phyloP scores from a whole-genome alignment of 1,140 invertebrate genomes.

The Aradophagus sp. region DNA sequence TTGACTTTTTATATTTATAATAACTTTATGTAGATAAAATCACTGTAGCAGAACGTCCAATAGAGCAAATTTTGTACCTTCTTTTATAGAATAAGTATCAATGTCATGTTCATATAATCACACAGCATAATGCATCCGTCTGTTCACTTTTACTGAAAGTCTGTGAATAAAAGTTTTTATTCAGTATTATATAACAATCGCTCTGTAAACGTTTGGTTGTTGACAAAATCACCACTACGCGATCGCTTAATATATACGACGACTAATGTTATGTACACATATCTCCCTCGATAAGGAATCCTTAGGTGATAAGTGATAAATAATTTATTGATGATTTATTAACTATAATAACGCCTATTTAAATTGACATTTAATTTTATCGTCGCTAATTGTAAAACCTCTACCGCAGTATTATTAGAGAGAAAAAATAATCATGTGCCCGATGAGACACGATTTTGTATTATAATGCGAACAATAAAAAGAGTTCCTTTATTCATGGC shows the following conservation, averaged over 20 bases:
- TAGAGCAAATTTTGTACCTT: too few species aligned
- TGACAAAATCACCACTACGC: conserved; percentile 9
- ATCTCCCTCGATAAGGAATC: conserved; percentile 36
- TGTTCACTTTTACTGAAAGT: too few species aligned
- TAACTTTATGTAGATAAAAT: too few species aligned
- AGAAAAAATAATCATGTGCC: conserved; percentile 49
- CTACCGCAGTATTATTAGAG: conserved; percentile 73
- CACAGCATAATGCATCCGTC: too few species aligned
- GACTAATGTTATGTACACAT: conserved; percentile 39
- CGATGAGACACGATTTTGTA: conserved; percentile 59
- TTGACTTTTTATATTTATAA: too few species aligned
- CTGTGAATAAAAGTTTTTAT: too few species aligned
- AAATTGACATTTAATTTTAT: conserved; percentile 69
- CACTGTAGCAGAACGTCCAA: too few species aligned
- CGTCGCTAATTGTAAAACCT: conserved; percentile 68
- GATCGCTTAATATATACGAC: conserved; percentile 4
- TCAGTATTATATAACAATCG: neutral
- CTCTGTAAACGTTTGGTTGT: conserved; percentile 3
- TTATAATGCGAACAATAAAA: conserved; percentile 73
- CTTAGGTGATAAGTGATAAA: conserved; percentile 57
- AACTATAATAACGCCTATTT: conserved; percentile 66
- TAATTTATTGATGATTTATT: too few species aligned
- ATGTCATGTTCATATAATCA: too few species aligned
- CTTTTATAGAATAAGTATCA: too few species aligned
- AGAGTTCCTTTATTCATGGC: conserved; percentile 69